A percentile compares a stretch with the other conserved stretches of the same genome.
Conservation (phyloP, 2,113 vertebrate genomes). For the Anseranas semipalmata region DNA sequence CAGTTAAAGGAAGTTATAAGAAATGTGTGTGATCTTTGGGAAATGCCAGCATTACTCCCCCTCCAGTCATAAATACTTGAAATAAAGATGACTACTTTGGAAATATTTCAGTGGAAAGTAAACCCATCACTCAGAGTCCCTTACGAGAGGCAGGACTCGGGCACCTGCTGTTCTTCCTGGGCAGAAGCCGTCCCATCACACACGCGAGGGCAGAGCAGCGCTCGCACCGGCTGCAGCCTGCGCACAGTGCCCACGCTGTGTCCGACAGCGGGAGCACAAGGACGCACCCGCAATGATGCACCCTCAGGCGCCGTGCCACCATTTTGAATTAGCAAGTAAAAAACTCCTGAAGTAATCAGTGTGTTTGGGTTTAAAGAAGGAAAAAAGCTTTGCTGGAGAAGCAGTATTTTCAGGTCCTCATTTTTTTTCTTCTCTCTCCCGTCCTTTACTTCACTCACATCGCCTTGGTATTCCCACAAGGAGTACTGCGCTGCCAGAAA, state of each 20-base stretch:
- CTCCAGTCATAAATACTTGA: not conserved
- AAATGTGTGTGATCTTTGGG: not conserved
- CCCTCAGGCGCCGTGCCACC: not conserved
- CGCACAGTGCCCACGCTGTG: not conserved
- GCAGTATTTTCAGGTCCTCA: not conserved
- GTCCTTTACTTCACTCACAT: not conserved
- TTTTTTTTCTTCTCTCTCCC: not conserved
- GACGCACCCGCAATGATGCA: not conserved
- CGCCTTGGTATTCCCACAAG: not conserved
- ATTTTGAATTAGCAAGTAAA: not conserved
- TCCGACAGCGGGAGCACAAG: not conserved
- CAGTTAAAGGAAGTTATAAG: not conserved
- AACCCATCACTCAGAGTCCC: not conserved
- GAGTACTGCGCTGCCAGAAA: not conserved
- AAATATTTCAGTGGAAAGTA: not conserved
- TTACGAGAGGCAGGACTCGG: not conserved
- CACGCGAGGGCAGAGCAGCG: not conserved
- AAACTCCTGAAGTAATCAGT: not conserved
- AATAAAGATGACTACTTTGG: not conserved
- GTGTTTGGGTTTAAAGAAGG: too few relatives aligned
- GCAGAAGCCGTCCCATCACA: not conserved
- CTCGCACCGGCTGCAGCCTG: not conserved
- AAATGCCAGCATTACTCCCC: not conserved
- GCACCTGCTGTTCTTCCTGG: not conserved
- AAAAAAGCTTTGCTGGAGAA: not conserved